Evolutionary conservation across 1,140 invertebrate genomes (phyloP), one percentile per base, ranked within the genome.

Genomic region (Sycobia sp.): DNA sequence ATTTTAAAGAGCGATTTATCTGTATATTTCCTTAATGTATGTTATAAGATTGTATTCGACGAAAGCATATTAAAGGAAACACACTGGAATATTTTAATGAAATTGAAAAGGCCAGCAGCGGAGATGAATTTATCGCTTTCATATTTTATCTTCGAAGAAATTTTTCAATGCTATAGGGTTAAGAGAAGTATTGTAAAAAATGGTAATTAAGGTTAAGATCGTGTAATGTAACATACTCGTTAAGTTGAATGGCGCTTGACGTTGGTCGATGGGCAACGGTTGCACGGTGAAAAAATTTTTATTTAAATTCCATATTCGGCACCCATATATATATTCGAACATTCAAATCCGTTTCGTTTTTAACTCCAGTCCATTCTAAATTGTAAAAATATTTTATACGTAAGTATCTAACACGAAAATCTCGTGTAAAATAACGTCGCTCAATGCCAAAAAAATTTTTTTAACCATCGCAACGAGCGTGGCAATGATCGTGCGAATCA

Each of bases 1-100:
- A 56, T 51, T 54, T 62, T 3, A 22, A 49, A 63, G 61, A 63
- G 54, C 46, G 38, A 50, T 63, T 57, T 63, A 63, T 63, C 53
- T 62, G n/a, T 49, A 57, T 20, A 56, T 55, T 63, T 63, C n/a
- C 43, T 63, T 56, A 50, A 1, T 29, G 20, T 57, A 25, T 36
- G 14, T 51, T 63, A 55, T 34, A 38, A 34, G 11, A 18, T 56
- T 56, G 53, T 32, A 5, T 39, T 27, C 14, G 36, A 10, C n/a
- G 18, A 38, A 38, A 16, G 16, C 22, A 32, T 54, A 4, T 39
- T 3, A 32, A 8, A 25, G 8, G 10, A 44, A 16, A 22, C 16
- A 1, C 34, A 18, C 11, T 11, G 1, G 1, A 23, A 13, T 22
- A 22, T 16, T 51, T 20, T 14, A 23, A 38, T 29, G 18, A n/a